Evolutionary conservation across 2,113 vertebrate genomes (phyloP).

Genomic region (Ictalurus furcatus): DNA sequence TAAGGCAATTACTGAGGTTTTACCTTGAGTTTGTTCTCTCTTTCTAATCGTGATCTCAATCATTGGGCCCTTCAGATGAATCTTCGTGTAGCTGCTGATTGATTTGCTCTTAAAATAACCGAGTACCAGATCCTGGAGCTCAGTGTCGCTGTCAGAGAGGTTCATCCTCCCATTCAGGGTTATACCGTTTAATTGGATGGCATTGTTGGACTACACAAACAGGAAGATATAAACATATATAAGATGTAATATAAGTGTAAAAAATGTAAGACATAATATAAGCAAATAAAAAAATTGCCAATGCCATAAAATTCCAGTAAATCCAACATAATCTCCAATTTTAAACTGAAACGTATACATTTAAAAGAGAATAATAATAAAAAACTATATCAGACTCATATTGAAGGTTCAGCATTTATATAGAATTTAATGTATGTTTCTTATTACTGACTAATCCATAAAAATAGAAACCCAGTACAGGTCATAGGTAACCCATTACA

Average conservation of each 20-base stretch:
- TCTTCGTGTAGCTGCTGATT: slow-evolving; percentile 73
- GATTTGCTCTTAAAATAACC: slow-evolving; percentile 31
- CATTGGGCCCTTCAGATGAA: slow-evolving; percentile 28
- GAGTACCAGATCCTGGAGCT: slow-evolving; percentile 60
- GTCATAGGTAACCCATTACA: too few species aligned
- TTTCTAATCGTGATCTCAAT: slow-evolving; percentile 57
- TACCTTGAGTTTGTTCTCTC: slow-evolving; percentile 52
- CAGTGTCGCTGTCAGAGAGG: slow-evolving; percentile 53
- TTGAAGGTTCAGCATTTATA: background rate
- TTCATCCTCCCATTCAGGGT: fast-evolving
- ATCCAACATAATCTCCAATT: background rate
- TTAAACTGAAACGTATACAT: background rate
- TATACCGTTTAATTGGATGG: slow-evolving; percentile 23
- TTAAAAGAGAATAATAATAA: too few species aligned
- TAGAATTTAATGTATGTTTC: background rate
- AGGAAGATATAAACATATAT: background rate
- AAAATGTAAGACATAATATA: background rate
- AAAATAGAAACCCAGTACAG: background rate
- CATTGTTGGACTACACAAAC: slow-evolving; percentile 68
- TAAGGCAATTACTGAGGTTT: background rate
- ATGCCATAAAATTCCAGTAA: background rate
- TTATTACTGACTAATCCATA: background rate
- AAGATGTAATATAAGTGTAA: background rate
- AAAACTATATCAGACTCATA: background rate
- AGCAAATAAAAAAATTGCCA: background rate